Percentiles rank a stretch among this genome's conserved stretches.
Evolutionary conservation across 2,113 vertebrate genomes (phyloP).

Genomic region (Salminus brasiliensis): DNA sequence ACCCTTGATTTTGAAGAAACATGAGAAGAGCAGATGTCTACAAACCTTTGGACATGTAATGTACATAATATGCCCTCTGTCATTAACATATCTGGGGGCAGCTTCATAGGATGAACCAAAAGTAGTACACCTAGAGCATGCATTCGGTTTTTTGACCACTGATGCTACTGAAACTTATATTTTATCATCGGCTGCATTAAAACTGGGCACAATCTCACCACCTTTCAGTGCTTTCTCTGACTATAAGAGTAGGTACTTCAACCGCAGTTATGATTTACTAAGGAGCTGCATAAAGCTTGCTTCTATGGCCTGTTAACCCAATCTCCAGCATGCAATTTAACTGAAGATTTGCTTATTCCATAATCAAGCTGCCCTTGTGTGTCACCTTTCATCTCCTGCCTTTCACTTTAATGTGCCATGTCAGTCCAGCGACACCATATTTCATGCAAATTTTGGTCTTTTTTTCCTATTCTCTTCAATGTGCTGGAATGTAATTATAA

Average conservation of each 20-base stretch:
- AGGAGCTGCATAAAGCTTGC: not conserved
- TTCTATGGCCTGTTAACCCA: not conserved
- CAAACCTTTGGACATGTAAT: not conserved
- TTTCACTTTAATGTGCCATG: not conserved
- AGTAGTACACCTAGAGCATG: not conserved
- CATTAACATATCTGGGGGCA: no score
- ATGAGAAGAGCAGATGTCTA: no score
- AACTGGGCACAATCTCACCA: not conserved
- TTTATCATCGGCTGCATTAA: not conserved
- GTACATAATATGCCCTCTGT: not conserved
- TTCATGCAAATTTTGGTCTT: slow-evolving; percentile 15
- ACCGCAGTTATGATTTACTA: not conserved
- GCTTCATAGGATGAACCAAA: not conserved
- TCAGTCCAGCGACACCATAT: not conserved
- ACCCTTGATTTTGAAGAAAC: no score
- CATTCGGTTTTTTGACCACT: no score
- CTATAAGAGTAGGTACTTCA: not conserved
- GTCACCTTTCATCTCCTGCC: slow-evolving; percentile 11
- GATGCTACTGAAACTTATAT: not conserved
- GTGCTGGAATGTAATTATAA: slow-evolving; percentile 51
- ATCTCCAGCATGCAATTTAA: not conserved
- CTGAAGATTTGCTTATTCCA: slow-evolving; percentile 7
- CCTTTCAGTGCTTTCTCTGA: not conserved
- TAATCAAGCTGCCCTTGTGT: not conserved
- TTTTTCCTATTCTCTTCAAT: slow-evolving; percentile 34